These are phyloP conservation scores for Psilopogon haemacephalus DNA, from an alignment of 2,113 vertebrate genomes.

Conservation along the genomic window DNA sequence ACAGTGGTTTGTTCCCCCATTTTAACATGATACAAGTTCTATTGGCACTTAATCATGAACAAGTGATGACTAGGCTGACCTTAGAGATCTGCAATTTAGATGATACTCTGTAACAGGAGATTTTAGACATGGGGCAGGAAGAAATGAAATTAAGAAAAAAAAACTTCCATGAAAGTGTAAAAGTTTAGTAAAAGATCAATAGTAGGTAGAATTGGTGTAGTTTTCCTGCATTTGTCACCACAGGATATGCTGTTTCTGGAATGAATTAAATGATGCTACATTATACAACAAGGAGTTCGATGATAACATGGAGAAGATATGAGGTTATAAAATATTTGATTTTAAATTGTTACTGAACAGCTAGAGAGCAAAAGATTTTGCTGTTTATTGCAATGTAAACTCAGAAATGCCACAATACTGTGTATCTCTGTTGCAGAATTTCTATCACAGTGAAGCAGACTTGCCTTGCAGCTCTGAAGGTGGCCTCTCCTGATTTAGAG, in stretches of 20 bases:
- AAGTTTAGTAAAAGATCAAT: background rate
- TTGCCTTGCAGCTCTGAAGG: background rate
- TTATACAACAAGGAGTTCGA: background rate
- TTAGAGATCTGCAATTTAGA: background rate
- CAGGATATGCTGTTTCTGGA: background rate
- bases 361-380: background rate
- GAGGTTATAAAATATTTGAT: conserved; percentile 23
- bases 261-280: background rate
- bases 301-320: background rate
- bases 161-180: background rate
- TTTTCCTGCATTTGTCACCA: background rate
- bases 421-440: background rate
- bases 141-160: background rate
- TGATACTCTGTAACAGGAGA: background rate
- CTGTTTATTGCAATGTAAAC: background rate
- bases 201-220: background rate
- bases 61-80: background rate
- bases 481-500: background rate
- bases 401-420: background rate
- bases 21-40: background rate
- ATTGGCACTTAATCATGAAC: background rate
- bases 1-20: background rate
- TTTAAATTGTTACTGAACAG: background rate
- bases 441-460: conserved; percentile 1
- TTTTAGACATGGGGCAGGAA: background rate